Evolutionary conservation across 2,113 vertebrate species (phyloP).

Genomic region (Phodopus roborovskii): DNA sequence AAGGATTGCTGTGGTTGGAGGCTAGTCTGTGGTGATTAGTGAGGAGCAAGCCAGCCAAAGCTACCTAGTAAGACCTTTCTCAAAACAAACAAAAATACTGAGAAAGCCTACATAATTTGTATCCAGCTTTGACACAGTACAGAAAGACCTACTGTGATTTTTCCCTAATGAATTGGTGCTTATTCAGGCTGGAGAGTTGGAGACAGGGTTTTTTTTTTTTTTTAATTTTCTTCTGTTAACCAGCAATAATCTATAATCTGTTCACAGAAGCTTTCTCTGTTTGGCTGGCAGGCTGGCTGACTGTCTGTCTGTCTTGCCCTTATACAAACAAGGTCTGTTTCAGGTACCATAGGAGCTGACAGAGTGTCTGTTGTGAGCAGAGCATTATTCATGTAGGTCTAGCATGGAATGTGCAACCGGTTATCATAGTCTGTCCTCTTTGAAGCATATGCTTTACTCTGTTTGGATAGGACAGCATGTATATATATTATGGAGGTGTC

Average conservation of each 20-base stretch:
- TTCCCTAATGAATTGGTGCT: constrained; percentile 7
- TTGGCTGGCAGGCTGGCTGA: too few relatives aligned
- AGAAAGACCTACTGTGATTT: constrained; percentile 34
- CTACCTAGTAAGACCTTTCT: background rate
- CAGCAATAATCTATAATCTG: background rate
- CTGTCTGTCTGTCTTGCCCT: background rate
- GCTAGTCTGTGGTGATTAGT: background rate
- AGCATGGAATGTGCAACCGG: background rate
- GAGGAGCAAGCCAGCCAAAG: background rate
- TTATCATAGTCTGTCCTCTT: constrained; percentile 33
- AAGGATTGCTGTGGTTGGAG: background rate
- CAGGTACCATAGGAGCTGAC: background rate
- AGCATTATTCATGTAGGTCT: background rate
- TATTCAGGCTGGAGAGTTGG: constrained; percentile 4
- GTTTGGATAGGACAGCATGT: constrained; percentile 43
- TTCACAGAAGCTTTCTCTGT: constrained; percentile 1
- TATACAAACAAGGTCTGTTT: background rate
- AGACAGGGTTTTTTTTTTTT: constrained; percentile 55
- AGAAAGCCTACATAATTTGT: constrained; percentile 48
- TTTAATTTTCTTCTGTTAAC: constrained; percentile 25
- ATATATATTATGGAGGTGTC: constrained; percentile 24
- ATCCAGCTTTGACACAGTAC: constrained; percentile 13
- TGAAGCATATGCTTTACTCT: background rate
- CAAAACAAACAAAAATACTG: background rate
- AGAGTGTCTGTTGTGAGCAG: background rate